A percentile compares a stretch with the other conserved stretches of the same genome.
These are phyloP conservation scores for Phrynosoma platyrhinos DNA, from an alignment of 2,113 vertebrate genomes.

Conservation along the genomic window DNA sequence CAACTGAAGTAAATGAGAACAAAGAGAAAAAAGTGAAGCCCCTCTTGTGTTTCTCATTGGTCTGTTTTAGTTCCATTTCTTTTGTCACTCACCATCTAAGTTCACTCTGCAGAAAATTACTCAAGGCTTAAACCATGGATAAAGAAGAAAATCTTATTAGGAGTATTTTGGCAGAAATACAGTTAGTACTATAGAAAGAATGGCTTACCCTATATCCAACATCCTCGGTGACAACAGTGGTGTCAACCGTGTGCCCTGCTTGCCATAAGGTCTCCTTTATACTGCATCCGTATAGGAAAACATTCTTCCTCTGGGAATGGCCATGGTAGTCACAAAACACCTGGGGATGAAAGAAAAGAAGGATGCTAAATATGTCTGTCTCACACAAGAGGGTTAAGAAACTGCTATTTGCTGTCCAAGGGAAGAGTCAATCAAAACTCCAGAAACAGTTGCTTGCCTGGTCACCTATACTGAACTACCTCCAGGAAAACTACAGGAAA, in stretches of 20 bases:
- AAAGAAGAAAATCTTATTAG: neutral
- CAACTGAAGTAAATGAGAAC: no score
- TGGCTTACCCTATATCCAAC: conserved; percentile 86
- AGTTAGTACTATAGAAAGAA: neutral
- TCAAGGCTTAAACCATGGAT: neutral
- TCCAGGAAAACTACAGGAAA: neutral
- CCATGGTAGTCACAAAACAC: conserved; percentile 97
- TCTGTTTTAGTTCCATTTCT: neutral
- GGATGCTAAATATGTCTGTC: neutral
- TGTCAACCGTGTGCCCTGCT: conserved; percentile 79
- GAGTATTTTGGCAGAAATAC: neutral
- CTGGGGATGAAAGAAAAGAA: conserved; percentile 62
- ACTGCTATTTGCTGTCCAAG: neutral
- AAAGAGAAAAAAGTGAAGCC: neutral
- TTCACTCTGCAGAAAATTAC: neutral
- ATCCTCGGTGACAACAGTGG: conserved; percentile 81
- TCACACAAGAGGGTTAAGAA: neutral
- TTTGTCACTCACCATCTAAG: neutral
- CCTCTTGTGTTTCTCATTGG: neutral
- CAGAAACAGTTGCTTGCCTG: neutral
- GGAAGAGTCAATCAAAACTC: neutral
- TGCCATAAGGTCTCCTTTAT: conserved; percentile 94
- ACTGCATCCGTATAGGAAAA: conserved; percentile 94
- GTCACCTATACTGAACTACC: neutral
- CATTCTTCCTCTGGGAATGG: conserved; percentile 93